phyloP scores from a whole-genome alignment of 2,888 invertebrate genomes.

The Rhamnusium bicolor region DNA sequence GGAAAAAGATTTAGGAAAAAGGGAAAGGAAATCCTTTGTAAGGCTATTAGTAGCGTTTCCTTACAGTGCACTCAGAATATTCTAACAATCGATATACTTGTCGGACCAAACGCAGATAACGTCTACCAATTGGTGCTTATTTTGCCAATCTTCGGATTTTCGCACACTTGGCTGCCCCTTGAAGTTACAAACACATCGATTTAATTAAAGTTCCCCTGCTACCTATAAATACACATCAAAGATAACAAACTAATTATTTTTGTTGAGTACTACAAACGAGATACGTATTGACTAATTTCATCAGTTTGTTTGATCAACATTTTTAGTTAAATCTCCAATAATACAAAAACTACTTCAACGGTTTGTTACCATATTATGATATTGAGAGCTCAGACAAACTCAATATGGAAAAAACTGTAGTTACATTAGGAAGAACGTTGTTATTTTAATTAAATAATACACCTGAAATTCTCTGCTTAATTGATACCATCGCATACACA shows the following conservation, averaged over 20 bases:
- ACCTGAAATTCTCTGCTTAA: too few relatives aligned
- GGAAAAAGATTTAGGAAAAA: conserved; percentile 16
- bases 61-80: conserved; percentile 13
- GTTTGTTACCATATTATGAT: too few relatives aligned
- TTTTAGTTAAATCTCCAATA: too few relatives aligned
- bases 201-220: conserved; percentile 16
- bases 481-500: too few relatives aligned
- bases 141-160: conserved; percentile 24
- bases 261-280: neutral
- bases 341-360: too few relatives aligned
- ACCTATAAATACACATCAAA: conserved; percentile 18
- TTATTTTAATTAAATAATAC: too few relatives aligned
- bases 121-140: conserved; percentile 35
- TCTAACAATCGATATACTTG: conserved; percentile 32
- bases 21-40: conserved; percentile 39
- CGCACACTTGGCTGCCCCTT: conserved; percentile 25
- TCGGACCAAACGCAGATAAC: conserved; percentile 25
- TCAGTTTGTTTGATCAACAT: neutral
- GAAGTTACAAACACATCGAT: conserved; percentile 16
- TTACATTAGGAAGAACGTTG: too few relatives aligned
- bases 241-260: conserved; percentile 2
- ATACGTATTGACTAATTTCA: neutral
- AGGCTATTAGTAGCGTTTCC: conserved; percentile 36
- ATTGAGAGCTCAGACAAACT: too few relatives aligned
- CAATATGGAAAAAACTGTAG: too few relatives aligned